Evolutionary conservation across 2,888 invertebrate species (phyloP), one percentile per base, ranked within the genome.

Genomic region (Neoitamus cyanurus): DNA sequence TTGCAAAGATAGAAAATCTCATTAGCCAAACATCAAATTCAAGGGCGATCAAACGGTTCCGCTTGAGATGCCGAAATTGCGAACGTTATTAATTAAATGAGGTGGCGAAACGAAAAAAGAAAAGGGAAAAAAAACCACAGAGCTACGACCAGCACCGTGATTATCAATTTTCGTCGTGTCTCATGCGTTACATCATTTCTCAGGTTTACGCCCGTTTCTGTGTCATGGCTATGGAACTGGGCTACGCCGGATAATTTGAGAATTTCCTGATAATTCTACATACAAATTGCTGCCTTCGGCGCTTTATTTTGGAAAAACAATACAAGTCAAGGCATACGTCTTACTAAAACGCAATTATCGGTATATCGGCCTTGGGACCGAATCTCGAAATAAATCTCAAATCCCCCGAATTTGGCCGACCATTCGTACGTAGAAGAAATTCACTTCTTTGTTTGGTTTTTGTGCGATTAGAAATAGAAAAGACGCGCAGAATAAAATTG

Each of bases 131-230:
- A 25, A 70, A 70, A 15, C 70, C 1, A 15, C 2, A 20, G 1
- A 9, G 58, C 4, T 31, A 0, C 30, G 1, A n/a, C 28, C 30
- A 25, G 70, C 13, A 1, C 70, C 30, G 30, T 70, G 70, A 70
- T 73, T 73, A 73, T 73, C 34, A 73, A 73, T 73, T 73, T 73
- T 73, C 20, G 73, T 13, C 73, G 73, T 73, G 73, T 36, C n/a
- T 73, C 36, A 34, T 37, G 73, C 73, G 36, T 73, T 73, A 73
- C 73, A 36, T 73, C 73, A 73, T 37, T 73, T 36, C 36, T 13
- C 73, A 73, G 36, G 31, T 73, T 37, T 15, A 73, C 36, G 73
- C 73, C 73, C n/a, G 20, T 73, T 73, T 73, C 31, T 73, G 73
- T 73, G 36, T 73, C 73, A 73, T 15, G 73, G 73, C 11, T 34